Evolutionary conservation across 2,888 invertebrate species (phyloP).

Genomic region (Lepidonotus clava): DNA sequence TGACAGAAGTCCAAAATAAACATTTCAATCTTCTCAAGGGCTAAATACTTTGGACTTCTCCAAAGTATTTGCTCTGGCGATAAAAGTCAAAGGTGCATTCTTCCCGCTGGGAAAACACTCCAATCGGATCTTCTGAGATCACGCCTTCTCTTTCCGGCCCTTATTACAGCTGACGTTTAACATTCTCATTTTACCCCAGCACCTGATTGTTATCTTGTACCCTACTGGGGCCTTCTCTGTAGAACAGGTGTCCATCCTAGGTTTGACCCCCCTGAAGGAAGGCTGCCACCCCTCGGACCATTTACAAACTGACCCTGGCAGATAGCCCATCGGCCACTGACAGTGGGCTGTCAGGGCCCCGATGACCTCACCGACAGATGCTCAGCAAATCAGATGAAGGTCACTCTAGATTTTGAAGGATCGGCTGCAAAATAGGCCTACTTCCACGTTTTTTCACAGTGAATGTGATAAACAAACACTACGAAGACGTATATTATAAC

Average conservation of each 20-base stretch:
- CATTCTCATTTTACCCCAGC: neutral
- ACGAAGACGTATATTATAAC: too few species aligned
- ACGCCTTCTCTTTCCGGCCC: neutral
- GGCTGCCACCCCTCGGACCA: neutral
- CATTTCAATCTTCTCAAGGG: too few species aligned
- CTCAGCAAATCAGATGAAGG: neutral
- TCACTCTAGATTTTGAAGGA: too few species aligned
- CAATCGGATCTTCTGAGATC: neutral
- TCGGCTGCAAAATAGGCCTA: too few species aligned
- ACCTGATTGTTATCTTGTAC: neutral
- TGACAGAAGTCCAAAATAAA: too few species aligned
- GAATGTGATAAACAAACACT: too few species aligned
- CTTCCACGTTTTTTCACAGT: too few species aligned
- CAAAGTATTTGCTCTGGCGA: too few species aligned
- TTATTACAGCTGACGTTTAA: neutral
- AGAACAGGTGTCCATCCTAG: too few species aligned
- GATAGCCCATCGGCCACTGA: neutral
- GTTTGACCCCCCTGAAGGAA: neutral
- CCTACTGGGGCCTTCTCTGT: too few species aligned
- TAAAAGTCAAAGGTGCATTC: neutral
- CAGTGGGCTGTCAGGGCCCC: neutral
- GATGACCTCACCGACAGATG: conserved; percentile 1
- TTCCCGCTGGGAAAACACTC: neutral
- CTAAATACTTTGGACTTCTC: too few species aligned
- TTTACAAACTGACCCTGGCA: neutral